These are phyloP conservation scores for Cyphomyrmex costatus DNA, from an alignment of 1,140 invertebrate genomes.

Conservation along the genomic window DNA sequence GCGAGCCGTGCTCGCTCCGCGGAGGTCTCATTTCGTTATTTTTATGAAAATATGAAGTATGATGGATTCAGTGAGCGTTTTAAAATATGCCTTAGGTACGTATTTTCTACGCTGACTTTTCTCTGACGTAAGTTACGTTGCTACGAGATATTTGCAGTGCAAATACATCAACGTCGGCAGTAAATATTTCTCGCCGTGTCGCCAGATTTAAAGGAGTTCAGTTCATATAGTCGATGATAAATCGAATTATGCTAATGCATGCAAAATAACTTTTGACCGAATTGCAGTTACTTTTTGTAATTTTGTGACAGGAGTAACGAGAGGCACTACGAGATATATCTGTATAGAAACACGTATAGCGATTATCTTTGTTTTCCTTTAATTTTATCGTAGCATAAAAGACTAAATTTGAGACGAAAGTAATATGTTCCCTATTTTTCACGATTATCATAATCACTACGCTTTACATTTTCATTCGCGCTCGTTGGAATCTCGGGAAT, in stretches of 20 bases:
- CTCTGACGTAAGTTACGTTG: constrained; percentile 28
- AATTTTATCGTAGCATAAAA: background rate
- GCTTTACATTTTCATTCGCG: constrained; percentile 24
- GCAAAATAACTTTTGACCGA: background rate
- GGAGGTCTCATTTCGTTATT: background rate
- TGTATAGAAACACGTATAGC: background rate
- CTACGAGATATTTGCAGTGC: constrained; percentile 1
- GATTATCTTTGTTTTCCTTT: background rate
- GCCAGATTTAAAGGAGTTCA: constrained; percentile 31
- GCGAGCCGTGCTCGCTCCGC: background rate
- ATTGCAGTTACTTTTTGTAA: background rate
- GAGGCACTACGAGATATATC: background rate
- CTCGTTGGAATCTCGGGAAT: constrained; percentile 9
- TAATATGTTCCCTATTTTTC: background rate
- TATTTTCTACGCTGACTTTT: constrained; percentile 12
- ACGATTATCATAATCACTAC: background rate
- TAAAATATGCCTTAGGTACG: background rate
- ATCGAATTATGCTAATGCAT: constrained; percentile 51
- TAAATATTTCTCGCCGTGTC: constrained; percentile 33
- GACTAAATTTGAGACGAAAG: background rate
- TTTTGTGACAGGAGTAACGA: background rate
- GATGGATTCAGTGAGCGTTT: background rate
- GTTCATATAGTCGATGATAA: constrained; percentile 5
- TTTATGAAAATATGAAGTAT: background rate
- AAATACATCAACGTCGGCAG: constrained; percentile 44